A percentile compares a stretch with the other conserved stretches of the same genome.
Evolutionary conservation across 1,140 invertebrate species (phyloP).

Genomic region (Achroia grisella): DNA sequence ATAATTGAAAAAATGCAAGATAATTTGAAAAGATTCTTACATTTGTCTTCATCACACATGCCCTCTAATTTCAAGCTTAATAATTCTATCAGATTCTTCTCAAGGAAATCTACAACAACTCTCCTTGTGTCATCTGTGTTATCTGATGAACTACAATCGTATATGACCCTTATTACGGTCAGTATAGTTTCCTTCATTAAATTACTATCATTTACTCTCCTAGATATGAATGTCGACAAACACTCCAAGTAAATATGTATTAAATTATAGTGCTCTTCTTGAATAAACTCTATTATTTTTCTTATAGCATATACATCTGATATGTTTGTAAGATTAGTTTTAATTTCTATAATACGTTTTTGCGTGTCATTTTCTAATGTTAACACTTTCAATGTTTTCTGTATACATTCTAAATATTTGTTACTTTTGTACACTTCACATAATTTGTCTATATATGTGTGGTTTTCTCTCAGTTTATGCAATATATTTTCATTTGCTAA

Average conservation of each 20-base stretch:
- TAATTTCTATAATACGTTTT: slow-evolving; percentile 24
- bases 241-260: slow-evolving; percentile 54
- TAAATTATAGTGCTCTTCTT: slow-evolving; percentile 51
- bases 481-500: slow-evolving; percentile 10
- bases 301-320: slow-evolving; percentile 17
- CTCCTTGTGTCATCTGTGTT: slow-evolving; percentile 34
- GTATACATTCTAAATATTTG: slow-evolving; percentile 46
- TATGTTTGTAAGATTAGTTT: slow-evolving; percentile 10
- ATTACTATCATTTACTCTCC: slow-evolving; percentile 6
- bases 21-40: too few species aligned
- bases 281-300: slow-evolving; percentile 26
- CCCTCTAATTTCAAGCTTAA: slow-evolving; percentile 21
- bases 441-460: slow-evolving; percentile 20
- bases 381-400: slow-evolving; percentile 42
- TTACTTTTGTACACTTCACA: slow-evolving; percentile 26
- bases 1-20: too few species aligned
- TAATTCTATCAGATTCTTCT: slow-evolving; percentile 26
- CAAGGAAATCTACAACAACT: slow-evolving; percentile 43
- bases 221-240: slow-evolving; percentile 32
- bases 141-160: slow-evolving; percentile 36
- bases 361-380: slow-evolving; percentile 32
- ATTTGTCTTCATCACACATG: slow-evolving; percentile 28
- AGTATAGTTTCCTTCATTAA: slow-evolving; percentile 15
- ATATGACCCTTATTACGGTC: slow-evolving; percentile 31
- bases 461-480: slow-evolving; percentile 10